phyloP scores from a whole-genome alignment of 1,140 invertebrate species.

The Cotesia vestalis region DNA sequence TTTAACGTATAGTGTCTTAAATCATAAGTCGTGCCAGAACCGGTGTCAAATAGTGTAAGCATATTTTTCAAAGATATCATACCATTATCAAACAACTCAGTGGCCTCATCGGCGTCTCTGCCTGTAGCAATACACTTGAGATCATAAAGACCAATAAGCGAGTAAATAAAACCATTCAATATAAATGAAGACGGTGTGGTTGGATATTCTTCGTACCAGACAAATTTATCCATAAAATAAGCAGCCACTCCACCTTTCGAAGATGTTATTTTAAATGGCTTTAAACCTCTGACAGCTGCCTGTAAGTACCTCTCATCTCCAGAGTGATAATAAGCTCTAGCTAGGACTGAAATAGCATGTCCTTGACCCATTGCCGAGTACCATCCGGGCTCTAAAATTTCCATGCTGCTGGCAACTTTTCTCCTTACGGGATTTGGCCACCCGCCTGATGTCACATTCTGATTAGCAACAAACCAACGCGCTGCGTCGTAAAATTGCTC shows the following conservation, averaged over 20 bases:
- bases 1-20: conserved; percentile 90
- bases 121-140: conserved; percentile 76
- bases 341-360: conserved; percentile 92
- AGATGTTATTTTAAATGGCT: conserved; percentile 79
- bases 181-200: conserved; percentile 95
- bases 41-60: conserved; percentile 93
- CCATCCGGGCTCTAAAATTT: conserved; percentile 86
- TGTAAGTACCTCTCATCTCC: conserved; percentile 80
- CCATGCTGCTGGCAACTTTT: conserved; percentile 78
- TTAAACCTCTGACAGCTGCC: conserved; percentile 81
- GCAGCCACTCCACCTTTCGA: conserved; percentile 85
- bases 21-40: conserved; percentile 96
- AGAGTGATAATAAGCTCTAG: conserved; percentile 87
- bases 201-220: conserved; percentile 98
- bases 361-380: conserved; percentile 98
- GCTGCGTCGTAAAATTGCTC: conserved; percentile 92
- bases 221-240: conserved; percentile 81
- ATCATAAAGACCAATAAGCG: conserved; percentile 95
- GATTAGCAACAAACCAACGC: conserved; percentile 90
- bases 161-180: conserved; percentile 98
- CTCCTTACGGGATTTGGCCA: conserved; percentile 89
- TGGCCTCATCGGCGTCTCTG: conserved; percentile 71
- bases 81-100: conserved; percentile 83
- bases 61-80: conserved; percentile 89
- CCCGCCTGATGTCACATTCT: conserved; percentile 82